A percentile compares a stretch with the other conserved stretches of the same genome.
Evolutionary conservation across 2,113 vertebrate species (phyloP).

Genomic region (Bungarus multicinctus): DNA sequence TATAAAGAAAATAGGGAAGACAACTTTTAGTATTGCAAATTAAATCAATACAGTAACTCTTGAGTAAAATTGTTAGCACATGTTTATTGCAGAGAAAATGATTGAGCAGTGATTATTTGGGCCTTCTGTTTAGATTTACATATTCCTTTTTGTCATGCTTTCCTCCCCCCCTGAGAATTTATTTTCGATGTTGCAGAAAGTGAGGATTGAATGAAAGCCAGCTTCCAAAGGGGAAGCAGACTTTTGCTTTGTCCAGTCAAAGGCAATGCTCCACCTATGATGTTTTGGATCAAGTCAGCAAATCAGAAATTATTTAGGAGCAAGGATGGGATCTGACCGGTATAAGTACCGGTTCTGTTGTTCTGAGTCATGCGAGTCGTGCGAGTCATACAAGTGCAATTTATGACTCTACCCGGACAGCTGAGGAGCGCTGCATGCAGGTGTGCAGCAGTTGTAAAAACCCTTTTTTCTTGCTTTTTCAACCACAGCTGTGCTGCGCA

Average conservation of each 20-base stretch:
- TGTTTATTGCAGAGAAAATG: background rate
- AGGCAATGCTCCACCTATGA: background rate
- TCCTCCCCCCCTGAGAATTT: background rate
- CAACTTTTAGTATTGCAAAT: background rate
- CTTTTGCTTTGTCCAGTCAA: background rate
- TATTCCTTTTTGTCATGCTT: background rate
- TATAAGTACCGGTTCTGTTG: too few relatives aligned
- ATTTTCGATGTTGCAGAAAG: background rate
- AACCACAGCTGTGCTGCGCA: too few relatives aligned
- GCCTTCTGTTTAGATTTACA: background rate
- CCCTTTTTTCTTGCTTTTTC: too few relatives aligned
- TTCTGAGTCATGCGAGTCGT: too few relatives aligned
- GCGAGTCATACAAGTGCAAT: too few relatives aligned
- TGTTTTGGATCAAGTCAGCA: background rate
- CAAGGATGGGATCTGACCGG: too few relatives aligned
- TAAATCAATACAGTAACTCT: background rate
- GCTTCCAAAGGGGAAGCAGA: background rate
- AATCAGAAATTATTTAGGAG: background rate
- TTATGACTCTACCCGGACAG: too few relatives aligned
- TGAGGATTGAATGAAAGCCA: background rate
- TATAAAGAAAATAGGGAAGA: background rate
- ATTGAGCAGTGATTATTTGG: background rate
- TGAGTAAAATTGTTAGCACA: background rate
- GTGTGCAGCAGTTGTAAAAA: too few relatives aligned
- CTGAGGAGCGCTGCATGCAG: too few relatives aligned